These are phyloP conservation scores for Hucho hucho DNA, from an alignment of 2,113 vertebrate genomes.

Conservation along the genomic window DNA sequence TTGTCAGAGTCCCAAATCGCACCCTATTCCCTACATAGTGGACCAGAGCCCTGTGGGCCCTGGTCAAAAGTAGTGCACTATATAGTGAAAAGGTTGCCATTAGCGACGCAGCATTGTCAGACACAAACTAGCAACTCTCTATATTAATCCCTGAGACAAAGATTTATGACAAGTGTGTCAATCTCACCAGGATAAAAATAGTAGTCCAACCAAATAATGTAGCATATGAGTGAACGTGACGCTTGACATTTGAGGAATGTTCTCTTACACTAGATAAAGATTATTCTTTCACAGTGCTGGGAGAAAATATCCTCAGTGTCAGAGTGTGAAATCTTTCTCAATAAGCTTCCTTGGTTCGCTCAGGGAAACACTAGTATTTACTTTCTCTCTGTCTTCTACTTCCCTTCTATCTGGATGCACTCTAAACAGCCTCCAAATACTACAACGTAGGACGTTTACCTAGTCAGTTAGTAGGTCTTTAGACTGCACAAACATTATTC, in stretches of 20 bases:
- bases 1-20: too few relatives aligned
- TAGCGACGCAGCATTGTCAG: background rate
- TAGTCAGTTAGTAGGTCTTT: background rate
- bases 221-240: background rate
- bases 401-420: background rate
- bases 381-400: background rate
- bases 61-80: too few relatives aligned
- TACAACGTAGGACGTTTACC: background rate
- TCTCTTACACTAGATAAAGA: background rate
- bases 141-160: background rate
- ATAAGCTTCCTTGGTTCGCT: background rate
- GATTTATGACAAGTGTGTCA: background rate
- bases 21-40: too few relatives aligned
- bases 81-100: too few relatives aligned
- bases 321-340: background rate
- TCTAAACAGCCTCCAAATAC: background rate
- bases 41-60: too few relatives aligned
- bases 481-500: background rate
- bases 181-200: background rate
- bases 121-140: background rate
- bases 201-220: background rate
- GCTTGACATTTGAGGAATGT: background rate
- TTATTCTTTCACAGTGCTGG: background rate
- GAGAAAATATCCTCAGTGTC: background rate
- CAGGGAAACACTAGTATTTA: background rate